Evolutionary conservation across 2,888 invertebrate species (phyloP), one percentile per base, ranked within the genome.

Genomic region (Taphrorychus bicolor): DNA sequence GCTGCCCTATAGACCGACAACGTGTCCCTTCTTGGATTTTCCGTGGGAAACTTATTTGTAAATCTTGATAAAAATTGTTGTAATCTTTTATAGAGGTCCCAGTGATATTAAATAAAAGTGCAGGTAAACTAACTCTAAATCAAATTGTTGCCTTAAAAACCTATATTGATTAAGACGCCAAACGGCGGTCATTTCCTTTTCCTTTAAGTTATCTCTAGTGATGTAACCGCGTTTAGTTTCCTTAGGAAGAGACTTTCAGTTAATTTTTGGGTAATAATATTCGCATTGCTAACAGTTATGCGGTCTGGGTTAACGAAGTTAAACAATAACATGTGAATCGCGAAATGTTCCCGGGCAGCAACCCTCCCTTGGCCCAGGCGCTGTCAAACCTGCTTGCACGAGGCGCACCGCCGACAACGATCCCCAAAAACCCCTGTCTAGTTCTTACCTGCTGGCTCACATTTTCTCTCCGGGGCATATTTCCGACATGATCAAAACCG

Each of bases 391-490:
- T 58, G 57, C 58, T 59, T 63, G 54, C 42, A 65, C 60, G 64
- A 48, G 48, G 17, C 48, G 48, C 5, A n/a, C 32, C 32, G 9
- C 32, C 32, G 11, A 32, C 7, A 32, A 32, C 32, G 32, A 11
- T 32, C 9, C 48, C 7, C 11, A 7, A 17, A 3, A 14, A 48
- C 14, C 14, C 17, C 16, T 14, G 19, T 17, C 14, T 54, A 19
- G 18, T 62, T 72, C 74, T 76, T 72, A 76, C 76, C 75, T 75
- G 72, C 73, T 70, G 71, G 74, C 69, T 75, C 71, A 76, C 76
- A 76, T 75, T 67, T 76, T 76, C 54, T 59, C 56, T 53, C 74
- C 74, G 73, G 72, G 74, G 75, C 78, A 80, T 80, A 78, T 76
- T 76, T 76, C 75, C 63, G 62, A 68, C 78, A 78, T 78, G 76